Base-by-base conservation (phyloP, 2,888 invertebrate species). In the Xylophagus ater region DNA sequence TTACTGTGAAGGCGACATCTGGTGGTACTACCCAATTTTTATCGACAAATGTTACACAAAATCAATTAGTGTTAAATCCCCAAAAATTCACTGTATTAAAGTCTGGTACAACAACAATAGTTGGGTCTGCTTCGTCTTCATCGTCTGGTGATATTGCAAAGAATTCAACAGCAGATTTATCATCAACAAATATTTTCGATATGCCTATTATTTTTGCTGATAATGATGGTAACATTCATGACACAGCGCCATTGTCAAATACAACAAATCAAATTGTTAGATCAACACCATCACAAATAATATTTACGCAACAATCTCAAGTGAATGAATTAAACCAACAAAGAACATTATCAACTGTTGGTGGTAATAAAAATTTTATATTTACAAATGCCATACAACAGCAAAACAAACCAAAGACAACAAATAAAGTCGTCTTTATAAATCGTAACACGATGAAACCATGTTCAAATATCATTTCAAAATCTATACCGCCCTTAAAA, bases 191-290 rank as follows among this genome's bases (percentile, higher is more conserved):
- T 51, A 77, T 77, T 31, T 67, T 76, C 51, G 76, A 77, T 52
- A 68, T 77, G 53, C 77, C 77, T 1, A 76, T 77, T 48, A 71
- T 77, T 41, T 76, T 77, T 53, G 77, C 77, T 2, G 76, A 77
- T 47, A 75, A 73, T 46, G 63, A 65, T 23, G 65, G 65, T 3
- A 65, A 50, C 47, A 51, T 54, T 17, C 46, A 53, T 37, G 49
- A 54, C 36, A 32, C 52, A 8, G 37, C 47, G 10, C 51, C 44
- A 4, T 9, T 12, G 20, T 34, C 41, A 34, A 37, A 20, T 12
- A 9, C 31, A 10, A 21, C 25, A 17, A 10, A 19, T 7, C 42
- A 3, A 46, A 44, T 42, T 2, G 21, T 28, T 9, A 18, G 44
- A 7, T 37, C 46, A 9, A 21, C 25, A 24, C 31, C 40, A 0